A percentile compares a stretch with the other conserved stretches of the same genome.
Conservation (phyloP, 2,113 vertebrate species). For the Calyptomena viridis region DNA sequence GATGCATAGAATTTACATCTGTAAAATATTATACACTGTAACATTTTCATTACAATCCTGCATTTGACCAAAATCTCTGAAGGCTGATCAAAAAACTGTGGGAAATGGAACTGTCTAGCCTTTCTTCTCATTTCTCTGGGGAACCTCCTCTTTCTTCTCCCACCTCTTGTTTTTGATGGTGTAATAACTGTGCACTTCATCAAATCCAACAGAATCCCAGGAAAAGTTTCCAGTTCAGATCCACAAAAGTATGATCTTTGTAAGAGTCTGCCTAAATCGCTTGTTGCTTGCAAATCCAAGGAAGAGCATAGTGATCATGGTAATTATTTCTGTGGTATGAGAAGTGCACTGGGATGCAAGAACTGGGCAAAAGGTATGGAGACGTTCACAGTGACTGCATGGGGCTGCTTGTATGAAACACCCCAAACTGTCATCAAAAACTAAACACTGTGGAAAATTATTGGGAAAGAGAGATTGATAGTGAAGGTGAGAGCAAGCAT, state of each 20-base stretch:
- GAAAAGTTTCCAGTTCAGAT: not conserved
- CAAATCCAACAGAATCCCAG: not conserved
- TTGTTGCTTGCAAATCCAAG: not conserved
- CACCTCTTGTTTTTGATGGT: not conserved
- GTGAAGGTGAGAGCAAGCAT: not conserved
- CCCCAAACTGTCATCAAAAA: not conserved
- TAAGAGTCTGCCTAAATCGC: not conserved
- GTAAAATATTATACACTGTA: not conserved
- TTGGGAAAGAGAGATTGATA: not conserved
- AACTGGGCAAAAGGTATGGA: not conserved
- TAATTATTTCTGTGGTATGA: not conserved
- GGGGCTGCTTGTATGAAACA: not conserved
- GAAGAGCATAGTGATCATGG: not conserved
- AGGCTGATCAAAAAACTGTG: not conserved
- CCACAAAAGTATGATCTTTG: not conserved
- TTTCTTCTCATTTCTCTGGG: not conserved
- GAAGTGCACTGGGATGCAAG: not conserved
- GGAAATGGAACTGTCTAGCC: not conserved
- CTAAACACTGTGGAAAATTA: not conserved
- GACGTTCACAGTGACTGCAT: not conserved
- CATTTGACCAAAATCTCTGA: not conserved
- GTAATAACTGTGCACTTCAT: not conserved
- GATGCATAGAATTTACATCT: not conserved
- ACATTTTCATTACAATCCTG: not conserved
- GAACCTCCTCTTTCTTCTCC: not conserved